Evolutionary conservation across 2,113 vertebrate species (phyloP).

Genomic region (Mirza zaza): DNA sequence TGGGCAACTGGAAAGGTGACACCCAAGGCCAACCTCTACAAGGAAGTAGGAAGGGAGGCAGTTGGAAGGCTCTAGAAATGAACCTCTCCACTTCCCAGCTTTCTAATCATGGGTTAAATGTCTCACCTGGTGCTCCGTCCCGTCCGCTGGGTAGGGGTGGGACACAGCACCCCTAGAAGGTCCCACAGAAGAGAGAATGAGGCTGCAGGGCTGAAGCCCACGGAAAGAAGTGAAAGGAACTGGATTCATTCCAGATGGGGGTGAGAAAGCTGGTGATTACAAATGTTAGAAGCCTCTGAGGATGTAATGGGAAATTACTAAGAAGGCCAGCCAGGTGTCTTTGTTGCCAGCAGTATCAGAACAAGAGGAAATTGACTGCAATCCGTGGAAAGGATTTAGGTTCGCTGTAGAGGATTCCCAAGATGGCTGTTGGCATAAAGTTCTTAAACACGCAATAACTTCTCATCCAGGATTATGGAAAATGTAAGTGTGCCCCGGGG

Average conservation of each 20-base stretch:
- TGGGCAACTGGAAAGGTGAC: background rate
- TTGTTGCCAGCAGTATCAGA: background rate
- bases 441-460: background rate
- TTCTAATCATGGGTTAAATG: background rate
- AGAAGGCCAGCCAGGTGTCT: background rate
- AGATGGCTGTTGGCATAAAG: background rate
- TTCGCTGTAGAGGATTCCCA: background rate
- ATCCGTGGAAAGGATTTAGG: background rate
- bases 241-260: background rate
- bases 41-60: background rate
- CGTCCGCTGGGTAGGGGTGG: too few relatives aligned
- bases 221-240: background rate
- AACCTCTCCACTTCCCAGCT: background rate
- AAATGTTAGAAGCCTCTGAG: background rate
- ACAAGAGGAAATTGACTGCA: background rate
- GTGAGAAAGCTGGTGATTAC: background rate
- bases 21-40: rapidly evolving
- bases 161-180: background rate
- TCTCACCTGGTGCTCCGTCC: background rate
- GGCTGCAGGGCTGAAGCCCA: background rate
- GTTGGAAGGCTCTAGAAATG: background rate
- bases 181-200: background rate
- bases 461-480: background rate
- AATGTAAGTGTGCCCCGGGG: background rate
- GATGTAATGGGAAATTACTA: background rate